Percentiles rank a stretch among this genome's conserved stretches.
Evolutionary conservation across 2,888 invertebrate species (phyloP).

Genomic region (Ligdia adustata): DNA sequence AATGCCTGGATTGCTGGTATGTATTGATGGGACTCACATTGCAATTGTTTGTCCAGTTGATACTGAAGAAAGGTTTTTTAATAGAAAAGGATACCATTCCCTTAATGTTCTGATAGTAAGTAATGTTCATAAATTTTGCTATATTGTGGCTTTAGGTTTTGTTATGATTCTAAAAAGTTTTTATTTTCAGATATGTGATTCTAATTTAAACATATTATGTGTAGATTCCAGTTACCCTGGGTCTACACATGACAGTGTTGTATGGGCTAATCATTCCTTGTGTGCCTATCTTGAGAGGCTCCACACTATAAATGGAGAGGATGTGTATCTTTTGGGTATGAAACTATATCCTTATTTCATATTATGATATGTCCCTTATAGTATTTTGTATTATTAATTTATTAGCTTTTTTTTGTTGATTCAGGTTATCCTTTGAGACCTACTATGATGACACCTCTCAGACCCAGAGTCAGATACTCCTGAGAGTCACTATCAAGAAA

Average conservation of each 20-base stretch:
- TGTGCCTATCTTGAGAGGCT: not conserved
- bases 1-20: constrained; percentile 1
- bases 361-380: too few relatives aligned
- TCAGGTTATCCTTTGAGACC: constrained; percentile 1
- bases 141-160: too few relatives aligned
- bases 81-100: constrained; percentile 6
- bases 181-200: constrained; percentile 7
- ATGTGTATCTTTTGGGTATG: not conserved
- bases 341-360: too few relatives aligned
- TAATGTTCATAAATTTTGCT: too few relatives aligned
- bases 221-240: constrained; percentile 2
- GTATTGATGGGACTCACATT: constrained; percentile 14
- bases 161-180: too few relatives aligned
- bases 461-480: not conserved
- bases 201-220: constrained; percentile 1
- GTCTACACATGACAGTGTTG: constrained; percentile 1
- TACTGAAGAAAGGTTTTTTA: constrained; percentile 13
- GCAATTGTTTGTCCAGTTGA: constrained; percentile 5
- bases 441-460: not conserved
- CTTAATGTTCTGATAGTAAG: constrained; percentile 4
- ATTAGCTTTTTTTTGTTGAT: too few relatives aligned
- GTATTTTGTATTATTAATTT: too few relatives aligned
- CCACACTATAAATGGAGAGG: not conserved
- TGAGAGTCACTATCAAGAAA: not conserved
- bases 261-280: not conserved